A percentile compares a stretch with the other conserved stretches of the same genome.
Conservation (phyloP, 2,113 vertebrate species). For the Tylochromis polylepis region DNA sequence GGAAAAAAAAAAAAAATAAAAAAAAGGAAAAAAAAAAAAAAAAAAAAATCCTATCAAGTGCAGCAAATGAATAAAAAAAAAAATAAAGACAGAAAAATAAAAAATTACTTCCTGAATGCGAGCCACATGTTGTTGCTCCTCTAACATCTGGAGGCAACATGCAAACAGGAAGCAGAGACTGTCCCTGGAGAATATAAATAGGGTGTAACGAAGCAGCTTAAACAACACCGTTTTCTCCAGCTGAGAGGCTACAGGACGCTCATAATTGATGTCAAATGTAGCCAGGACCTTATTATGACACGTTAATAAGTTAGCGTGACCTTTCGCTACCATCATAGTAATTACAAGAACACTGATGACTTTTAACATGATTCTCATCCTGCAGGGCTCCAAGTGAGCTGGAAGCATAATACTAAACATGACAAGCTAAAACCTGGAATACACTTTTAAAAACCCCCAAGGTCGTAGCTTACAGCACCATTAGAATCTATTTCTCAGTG, state of each 20-base stretch:
- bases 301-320: constrained; percentile 60
- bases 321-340: constrained; percentile 45
- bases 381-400: constrained; percentile 1
- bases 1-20: background rate
- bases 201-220: background rate
- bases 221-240: background rate
- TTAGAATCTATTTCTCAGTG: background rate
- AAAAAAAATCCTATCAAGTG: background rate
- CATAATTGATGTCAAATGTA: constrained; percentile 60
- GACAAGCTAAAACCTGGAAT: constrained; percentile 36
- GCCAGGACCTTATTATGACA: constrained; percentile 55
- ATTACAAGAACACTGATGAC: constrained; percentile 58
- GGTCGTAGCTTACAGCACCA: background rate
- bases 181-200: background rate
- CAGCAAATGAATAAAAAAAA: background rate
- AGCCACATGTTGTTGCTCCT: constrained; percentile 21
- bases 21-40: background rate
- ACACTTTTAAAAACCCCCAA: constrained; percentile 22
- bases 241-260: constrained; percentile 17
- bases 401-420: constrained; percentile 13
- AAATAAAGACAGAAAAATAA: background rate
- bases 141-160: constrained; percentile 43
- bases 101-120: background rate
- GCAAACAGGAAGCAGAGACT: background rate
- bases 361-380: constrained; percentile 49